Conservation (phyloP, 2,797 vertebrate species). For the Sphenodon punctatus region DNA sequence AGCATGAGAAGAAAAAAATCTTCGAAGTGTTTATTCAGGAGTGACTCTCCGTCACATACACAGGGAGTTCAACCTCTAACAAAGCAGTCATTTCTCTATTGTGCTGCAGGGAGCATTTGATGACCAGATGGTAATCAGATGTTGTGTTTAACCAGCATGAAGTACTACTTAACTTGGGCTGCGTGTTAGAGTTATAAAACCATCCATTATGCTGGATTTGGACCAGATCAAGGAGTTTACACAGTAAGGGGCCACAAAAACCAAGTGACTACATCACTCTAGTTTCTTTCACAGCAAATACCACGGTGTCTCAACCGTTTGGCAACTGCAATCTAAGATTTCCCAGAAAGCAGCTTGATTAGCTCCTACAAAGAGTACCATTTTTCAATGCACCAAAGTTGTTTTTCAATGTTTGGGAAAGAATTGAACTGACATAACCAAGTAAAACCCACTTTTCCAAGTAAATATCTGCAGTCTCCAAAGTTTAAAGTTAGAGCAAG, state of each 20-base stretch:
- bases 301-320: background rate
- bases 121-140: background rate
- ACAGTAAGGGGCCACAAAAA: background rate
- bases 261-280: background rate
- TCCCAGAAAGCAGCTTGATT: background rate
- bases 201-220: background rate
- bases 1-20: background rate
- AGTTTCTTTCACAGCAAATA: background rate
- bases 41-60: background rate
- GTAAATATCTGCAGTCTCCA: background rate
- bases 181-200: background rate
- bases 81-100: background rate
- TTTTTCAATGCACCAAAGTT: background rate
- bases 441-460: constrained; percentile 1
- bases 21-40: background rate
- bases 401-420: background rate
- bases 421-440: too few species aligned
- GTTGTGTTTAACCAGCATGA: background rate
- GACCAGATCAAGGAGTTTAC: background rate
- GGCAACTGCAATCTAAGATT: background rate
- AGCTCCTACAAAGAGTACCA: background rate
- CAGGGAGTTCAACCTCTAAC: background rate
- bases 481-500: background rate
- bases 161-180: background rate
- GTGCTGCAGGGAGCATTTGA: background rate